Percentiles rank a stretch among this genome's conserved stretches.
phyloP scores from a whole-genome alignment of 2,797 vertebrate genomes.

The Phoxinus dragarum region DNA sequence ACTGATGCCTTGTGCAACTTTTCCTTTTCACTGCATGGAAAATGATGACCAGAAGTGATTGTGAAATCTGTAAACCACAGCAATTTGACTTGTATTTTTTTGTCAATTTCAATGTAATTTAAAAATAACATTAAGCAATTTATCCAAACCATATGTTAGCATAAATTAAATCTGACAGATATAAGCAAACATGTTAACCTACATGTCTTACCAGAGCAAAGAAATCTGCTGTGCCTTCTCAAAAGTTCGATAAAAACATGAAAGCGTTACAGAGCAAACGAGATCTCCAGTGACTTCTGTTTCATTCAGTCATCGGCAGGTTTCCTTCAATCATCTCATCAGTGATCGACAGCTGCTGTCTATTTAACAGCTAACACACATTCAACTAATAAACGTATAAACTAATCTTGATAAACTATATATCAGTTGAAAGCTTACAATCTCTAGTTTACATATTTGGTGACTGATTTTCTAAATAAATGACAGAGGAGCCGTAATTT shows the following conservation, averaged over 20 bases:
- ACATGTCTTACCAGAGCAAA: background rate
- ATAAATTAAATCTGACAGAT: background rate
- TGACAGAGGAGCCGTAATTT: no score
- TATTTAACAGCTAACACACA: background rate
- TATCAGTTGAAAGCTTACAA: no score
- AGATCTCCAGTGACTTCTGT: background rate
- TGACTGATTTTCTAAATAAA: no score
- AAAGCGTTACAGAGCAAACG: background rate
- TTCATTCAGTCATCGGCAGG: background rate
- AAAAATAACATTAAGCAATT: no score
- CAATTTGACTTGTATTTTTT: no score
- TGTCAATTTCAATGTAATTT: no score
- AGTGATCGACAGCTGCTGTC: background rate
- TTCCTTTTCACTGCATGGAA: background rate
- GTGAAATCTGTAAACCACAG: no score
- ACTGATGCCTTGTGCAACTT: background rate
- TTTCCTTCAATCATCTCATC: conserved; percentile 27
- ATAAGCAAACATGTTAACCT: background rate
- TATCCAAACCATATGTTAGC: background rate
- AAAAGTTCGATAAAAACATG: background rate
- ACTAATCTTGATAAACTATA: no score
- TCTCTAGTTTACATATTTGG: no score
- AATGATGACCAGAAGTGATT: no score
- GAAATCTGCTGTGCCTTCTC: background rate
- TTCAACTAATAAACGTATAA: no score